Percentiles rank a stretch among this genome's conserved stretches.
Evolutionary conservation across 1,140 invertebrate species (phyloP).

Genomic region (Drosophila sp.): DNA sequence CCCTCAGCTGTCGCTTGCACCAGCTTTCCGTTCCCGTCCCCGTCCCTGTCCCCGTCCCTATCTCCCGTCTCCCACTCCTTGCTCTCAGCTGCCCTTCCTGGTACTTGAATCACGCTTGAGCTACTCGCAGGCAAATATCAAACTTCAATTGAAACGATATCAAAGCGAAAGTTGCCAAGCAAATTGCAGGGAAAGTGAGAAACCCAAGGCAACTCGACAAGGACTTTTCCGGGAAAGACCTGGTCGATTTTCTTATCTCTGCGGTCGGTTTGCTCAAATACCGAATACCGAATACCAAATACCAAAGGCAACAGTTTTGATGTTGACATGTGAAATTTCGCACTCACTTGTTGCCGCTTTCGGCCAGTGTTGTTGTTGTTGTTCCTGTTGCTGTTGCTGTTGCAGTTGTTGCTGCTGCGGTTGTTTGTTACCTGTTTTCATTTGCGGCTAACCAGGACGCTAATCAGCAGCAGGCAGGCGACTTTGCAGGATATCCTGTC

Average conservation of each 20-base stretch:
- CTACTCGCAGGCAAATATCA: constrained; percentile 33
- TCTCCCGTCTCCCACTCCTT: background rate
- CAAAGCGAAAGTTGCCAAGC: constrained; percentile 5
- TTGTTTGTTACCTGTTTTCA: constrained; percentile 22
- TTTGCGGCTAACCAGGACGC: constrained; percentile 53
- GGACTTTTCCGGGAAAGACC: constrained; percentile 56
- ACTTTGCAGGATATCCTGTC: constrained; percentile 40
- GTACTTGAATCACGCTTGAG: background rate
- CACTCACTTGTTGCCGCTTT: constrained; percentile 40
- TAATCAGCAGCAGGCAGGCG: constrained; percentile 43
- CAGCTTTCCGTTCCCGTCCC: no score
- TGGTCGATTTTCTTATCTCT: constrained; percentile 27
- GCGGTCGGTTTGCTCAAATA: constrained; percentile 24
- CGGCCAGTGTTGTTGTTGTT: background rate
- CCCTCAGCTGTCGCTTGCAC: background rate
- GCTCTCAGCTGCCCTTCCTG: no score
- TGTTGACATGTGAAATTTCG: constrained; percentile 74
- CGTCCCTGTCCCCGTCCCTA: no score
- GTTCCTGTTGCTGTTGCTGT: background rate
- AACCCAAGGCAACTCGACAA: constrained; percentile 13
- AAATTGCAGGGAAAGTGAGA: background rate
- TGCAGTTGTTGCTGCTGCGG: no score
- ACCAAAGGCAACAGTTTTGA: constrained; percentile 21
- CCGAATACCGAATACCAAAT: background rate
- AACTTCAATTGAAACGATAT: constrained; percentile 29